Percentiles rank a stretch among this genome's conserved stretches.
Conservation (phyloP, 1,140 invertebrate species). For the Rhagoletis zephyria region DNA sequence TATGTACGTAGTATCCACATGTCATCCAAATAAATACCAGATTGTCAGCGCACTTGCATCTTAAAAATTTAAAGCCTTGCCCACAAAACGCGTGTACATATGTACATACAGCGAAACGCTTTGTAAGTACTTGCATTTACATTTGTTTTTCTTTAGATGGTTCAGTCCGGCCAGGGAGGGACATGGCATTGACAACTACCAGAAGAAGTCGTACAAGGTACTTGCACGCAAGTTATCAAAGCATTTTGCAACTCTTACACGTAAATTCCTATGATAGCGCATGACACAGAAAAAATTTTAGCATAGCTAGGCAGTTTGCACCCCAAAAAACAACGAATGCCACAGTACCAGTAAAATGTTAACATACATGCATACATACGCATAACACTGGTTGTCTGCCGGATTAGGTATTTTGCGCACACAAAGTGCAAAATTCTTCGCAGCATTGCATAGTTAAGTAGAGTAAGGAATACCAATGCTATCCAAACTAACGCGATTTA, state of each 20-base stretch:
- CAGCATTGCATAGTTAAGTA: no score
- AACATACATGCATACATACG: no score
- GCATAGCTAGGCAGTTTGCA: background rate
- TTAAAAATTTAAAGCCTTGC: background rate
- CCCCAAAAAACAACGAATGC: background rate
- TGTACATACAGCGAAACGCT: background rate
- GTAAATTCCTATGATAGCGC: background rate
- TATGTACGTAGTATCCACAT: background rate
- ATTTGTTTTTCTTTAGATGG: background rate
- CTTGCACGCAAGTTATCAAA: background rate
- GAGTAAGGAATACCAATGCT: no score
- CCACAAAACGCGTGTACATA: background rate
- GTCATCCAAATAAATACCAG: background rate
- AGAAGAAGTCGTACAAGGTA: background rate
- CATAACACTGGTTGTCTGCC: no score
- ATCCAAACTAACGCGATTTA: no score
- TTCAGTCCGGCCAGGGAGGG: background rate
- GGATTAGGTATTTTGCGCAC: no score
- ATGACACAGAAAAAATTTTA: background rate
- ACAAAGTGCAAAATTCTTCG: no score
- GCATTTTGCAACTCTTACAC: background rate
- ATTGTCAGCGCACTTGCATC: conserved; percentile 33
- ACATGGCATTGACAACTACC: no score
- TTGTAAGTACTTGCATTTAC: background rate
- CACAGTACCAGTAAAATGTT: no score